phyloP scores from a whole-genome alignment of 2,888 invertebrate species.

The Congeria kusceri region DNA sequence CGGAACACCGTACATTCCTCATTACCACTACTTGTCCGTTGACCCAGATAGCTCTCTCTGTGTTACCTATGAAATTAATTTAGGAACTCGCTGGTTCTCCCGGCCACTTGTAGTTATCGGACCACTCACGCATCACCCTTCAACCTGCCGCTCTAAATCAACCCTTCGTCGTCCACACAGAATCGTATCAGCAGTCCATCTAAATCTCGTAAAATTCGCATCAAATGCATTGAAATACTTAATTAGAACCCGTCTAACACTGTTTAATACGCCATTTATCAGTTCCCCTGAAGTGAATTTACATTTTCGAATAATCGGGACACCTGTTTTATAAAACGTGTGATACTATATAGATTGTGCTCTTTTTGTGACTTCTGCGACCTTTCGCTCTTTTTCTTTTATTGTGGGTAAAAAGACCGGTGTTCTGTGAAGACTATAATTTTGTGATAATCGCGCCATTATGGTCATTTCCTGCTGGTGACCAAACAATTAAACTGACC shows the following conservation, averaged over 20 bases:
- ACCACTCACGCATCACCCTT: neutral
- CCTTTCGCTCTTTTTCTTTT: slow-evolving; percentile 22
- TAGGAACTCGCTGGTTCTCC: too few species aligned
- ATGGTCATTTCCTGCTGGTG: slow-evolving; percentile 25
- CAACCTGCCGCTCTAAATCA: slow-evolving; percentile 6
- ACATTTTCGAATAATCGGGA: slow-evolving; percentile 14
- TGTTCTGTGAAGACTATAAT: slow-evolving; percentile 36
- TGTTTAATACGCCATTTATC: slow-evolving; percentile 20
- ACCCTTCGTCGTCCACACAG: neutral
- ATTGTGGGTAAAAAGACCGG: slow-evolving; percentile 21
- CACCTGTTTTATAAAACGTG: slow-evolving; percentile 47
- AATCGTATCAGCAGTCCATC: slow-evolving; percentile 21
- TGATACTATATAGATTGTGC: slow-evolving; percentile 33
- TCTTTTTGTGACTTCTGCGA: slow-evolving; percentile 32
- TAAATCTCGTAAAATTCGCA: slow-evolving; percentile 32
- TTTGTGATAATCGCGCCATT: slow-evolving; percentile 39
- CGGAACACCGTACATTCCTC: too few species aligned
- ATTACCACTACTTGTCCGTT: too few species aligned
- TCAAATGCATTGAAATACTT: slow-evolving; percentile 18
- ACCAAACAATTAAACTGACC: slow-evolving; percentile 27
- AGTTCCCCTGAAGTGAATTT: slow-evolving; percentile 28
- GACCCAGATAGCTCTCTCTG: too few species aligned
- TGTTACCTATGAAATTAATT: too few species aligned
- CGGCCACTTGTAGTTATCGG: too few species aligned
- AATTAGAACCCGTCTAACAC: slow-evolving; percentile 13